Conservation (phyloP, 2,113 vertebrate genomes). For the Canis aureus region DNA sequence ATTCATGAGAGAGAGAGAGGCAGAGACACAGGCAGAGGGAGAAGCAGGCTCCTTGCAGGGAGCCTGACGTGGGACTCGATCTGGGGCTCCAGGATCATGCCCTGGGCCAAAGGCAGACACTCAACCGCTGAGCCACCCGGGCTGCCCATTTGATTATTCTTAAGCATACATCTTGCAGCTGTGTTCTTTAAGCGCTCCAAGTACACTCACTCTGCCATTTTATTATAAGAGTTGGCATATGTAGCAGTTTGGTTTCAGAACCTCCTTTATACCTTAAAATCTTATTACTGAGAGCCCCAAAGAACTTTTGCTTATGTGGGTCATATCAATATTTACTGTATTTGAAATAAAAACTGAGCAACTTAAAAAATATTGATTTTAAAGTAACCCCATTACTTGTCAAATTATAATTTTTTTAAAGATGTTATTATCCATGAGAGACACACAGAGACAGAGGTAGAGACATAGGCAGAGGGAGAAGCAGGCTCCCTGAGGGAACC, state of each 20-base stretch:
- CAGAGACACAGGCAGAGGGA: too few species aligned
- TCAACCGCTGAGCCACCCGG: too few species aligned
- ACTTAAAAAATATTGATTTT: neutral
- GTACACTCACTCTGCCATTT: neutral
- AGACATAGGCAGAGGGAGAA: too few species aligned
- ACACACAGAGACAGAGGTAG: too few species aligned
- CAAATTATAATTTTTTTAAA: neutral
- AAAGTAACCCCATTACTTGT: neutral
- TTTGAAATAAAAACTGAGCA: neutral
- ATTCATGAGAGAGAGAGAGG: too few species aligned
- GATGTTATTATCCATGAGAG: too few species aligned
- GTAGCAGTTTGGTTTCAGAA: neutral
- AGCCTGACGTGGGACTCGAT: too few species aligned
- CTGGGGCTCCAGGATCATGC: too few species aligned
- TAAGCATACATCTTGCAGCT: neutral
- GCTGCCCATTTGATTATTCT: neutral
- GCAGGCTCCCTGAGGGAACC: too few species aligned
- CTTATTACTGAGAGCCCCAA: neutral
- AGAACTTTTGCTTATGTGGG: neutral
- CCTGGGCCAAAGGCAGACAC: too few species aligned
- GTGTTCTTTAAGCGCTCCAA: neutral
- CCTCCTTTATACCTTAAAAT: neutral
- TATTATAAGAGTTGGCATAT: neutral
- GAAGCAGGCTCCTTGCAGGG: too few species aligned
- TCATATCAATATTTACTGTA: neutral